Conservation (phyloP, 2,797 vertebrate species). For the Bryconaethiops microstoma region DNA sequence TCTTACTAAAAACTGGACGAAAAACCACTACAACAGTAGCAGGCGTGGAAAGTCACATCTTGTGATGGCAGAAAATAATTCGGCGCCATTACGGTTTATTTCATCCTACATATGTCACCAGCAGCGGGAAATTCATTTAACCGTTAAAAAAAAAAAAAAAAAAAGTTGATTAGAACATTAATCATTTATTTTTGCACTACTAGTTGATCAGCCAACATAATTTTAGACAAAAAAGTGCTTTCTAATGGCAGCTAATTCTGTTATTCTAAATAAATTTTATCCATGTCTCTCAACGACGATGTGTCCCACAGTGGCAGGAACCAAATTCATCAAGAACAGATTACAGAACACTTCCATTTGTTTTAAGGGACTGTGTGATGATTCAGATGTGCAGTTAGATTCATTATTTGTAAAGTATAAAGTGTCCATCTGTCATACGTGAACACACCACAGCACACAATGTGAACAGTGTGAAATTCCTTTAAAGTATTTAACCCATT, state of each 20-base stretch:
- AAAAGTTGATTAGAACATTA: too few species aligned
- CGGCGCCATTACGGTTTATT: too few species aligned
- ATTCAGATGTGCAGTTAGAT: too few species aligned
- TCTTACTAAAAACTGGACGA: not conserved
- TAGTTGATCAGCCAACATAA: not conserved
- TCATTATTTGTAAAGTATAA: not conserved
- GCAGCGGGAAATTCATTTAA: not conserved
- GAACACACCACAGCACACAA: too few species aligned
- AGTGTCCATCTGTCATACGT: too few species aligned
- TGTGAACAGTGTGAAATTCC: too few species aligned
- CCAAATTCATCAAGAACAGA: too few species aligned
- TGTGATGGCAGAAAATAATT: not conserved
- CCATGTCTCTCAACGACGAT: not conserved
- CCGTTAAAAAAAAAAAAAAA: not conserved
- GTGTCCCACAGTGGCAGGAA: not conserved
- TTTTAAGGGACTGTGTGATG: too few species aligned
- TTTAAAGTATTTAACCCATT: too few species aligned
- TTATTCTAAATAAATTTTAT: not conserved
- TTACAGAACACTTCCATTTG: too few species aligned
- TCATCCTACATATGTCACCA: not conserved
- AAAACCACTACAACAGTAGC: not conserved
- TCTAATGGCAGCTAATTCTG: too few species aligned
- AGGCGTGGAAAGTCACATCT: not conserved
- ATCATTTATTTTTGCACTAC: too few species aligned
- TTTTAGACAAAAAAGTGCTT: not conserved